These are phyloP conservation scores for Ephialtes manifestator DNA, from an alignment of 2,888 invertebrate species.

Conservation along the genomic window DNA sequence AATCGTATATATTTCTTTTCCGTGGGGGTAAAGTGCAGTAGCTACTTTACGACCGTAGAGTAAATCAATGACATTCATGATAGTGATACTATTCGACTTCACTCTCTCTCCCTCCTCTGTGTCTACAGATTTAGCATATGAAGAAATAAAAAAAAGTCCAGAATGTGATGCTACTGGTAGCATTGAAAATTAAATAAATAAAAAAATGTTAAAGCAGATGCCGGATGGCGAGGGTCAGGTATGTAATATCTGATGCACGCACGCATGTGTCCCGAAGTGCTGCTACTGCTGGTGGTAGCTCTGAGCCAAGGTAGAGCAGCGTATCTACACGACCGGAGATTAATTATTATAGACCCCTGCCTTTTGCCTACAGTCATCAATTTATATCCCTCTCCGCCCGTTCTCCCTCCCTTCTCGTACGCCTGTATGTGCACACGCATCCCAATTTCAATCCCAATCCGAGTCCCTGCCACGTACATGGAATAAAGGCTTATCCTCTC, in stretches of 20 bases:
- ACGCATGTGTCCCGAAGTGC: conserved; percentile 47
- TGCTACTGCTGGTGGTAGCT: conserved; percentile 18
- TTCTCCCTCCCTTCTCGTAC: neutral
- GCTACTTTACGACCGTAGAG: neutral
- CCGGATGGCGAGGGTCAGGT: conserved; percentile 56
- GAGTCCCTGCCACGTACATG: conserved; percentile 76
- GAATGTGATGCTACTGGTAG: conserved; percentile 20
- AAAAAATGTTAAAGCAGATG: conserved; percentile 66
- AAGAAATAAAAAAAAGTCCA: neutral
- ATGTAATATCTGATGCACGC: conserved; percentile 59
- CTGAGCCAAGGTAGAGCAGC: conserved; percentile 38
- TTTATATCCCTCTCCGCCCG: conserved; percentile 76
- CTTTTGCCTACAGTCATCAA: conserved; percentile 85
- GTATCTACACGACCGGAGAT: conserved; percentile 81
- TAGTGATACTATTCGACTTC: neutral
- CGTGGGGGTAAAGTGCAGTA: no score
- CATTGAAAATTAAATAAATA: conserved; percentile 34
- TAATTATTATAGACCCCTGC: conserved; percentile 86
- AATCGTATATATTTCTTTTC: no score
- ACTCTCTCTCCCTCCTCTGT: neutral
- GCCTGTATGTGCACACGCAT: conserved; percentile 66
- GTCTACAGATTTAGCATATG: neutral
- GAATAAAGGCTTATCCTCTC: conserved; percentile 84
- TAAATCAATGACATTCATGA: neutral
- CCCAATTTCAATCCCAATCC: conserved; percentile 81